These are phyloP conservation scores for Turritopsis dohrnii DNA, from an alignment of 30 jellyfish, hydroid and myxozoan species.

Conservation along the genomic window DNA sequence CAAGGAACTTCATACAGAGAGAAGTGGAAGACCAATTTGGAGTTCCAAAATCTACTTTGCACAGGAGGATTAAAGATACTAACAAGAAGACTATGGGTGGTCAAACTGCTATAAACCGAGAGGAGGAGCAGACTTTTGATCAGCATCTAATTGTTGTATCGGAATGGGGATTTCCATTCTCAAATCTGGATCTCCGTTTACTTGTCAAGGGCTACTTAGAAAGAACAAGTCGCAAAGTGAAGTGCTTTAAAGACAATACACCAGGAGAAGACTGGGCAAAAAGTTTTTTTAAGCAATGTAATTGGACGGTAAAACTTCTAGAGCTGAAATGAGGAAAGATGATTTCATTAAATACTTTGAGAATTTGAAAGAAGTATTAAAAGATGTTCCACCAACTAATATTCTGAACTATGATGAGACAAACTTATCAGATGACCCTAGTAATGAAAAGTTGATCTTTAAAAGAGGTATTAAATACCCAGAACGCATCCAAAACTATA, in stretches of 20 bases:
- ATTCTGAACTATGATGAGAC: neutral
- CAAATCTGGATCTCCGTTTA: neutral
- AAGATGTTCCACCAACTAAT: neutral
- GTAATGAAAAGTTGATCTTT: neutral
- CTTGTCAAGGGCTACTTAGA: slow-evolving; percentile 1
- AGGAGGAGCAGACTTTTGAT: neutral
- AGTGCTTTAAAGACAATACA: neutral
- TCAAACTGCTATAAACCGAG: neutral
- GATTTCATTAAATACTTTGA: slow-evolving; percentile 6
- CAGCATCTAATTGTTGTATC: neutral
- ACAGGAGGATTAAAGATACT: neutral
- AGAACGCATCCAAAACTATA: neutral
- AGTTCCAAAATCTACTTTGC: slow-evolving; percentile 15
- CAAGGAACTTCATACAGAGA: neutral
- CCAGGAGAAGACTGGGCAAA: slow-evolving; percentile 24
- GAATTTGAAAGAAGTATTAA: neutral
- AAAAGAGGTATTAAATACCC: neutral
- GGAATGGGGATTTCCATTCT: slow-evolving; percentile 16
- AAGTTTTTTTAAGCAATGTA: slow-evolving; percentile 11
- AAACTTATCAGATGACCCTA: neutral
- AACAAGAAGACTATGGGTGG: neutral
- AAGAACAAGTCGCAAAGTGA: neutral
- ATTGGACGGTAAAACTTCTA: neutral
- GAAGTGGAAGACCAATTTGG: slow-evolving; percentile 11
- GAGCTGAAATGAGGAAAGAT: slow-evolving; percentile 1